Conservation (phyloP, 2,797 vertebrate genomes). For the Chanos chanos region DNA sequence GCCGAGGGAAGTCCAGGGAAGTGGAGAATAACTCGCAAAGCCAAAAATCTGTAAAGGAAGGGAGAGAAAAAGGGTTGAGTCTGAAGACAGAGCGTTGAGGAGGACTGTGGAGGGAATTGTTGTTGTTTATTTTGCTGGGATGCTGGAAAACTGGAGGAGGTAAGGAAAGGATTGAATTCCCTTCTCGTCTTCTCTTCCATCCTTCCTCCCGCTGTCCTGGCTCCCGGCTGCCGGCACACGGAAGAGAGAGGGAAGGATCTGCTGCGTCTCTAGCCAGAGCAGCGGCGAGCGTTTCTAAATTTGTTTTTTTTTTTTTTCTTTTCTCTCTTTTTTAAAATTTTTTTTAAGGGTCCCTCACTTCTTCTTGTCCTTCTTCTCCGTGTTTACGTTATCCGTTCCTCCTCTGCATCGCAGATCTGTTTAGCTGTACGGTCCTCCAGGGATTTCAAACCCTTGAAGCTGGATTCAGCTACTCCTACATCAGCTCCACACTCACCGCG, state of each 20-base stretch:
- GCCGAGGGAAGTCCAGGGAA: no score
- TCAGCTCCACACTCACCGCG: constrained; percentile 31
- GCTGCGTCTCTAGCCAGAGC: constrained; percentile 23
- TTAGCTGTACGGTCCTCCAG: constrained; percentile 39
- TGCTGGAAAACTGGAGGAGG: constrained; percentile 10
- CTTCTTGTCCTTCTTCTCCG: constrained; percentile 19
- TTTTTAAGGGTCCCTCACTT: no score
- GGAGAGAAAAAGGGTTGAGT: no score
- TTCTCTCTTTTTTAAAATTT: constrained; percentile 16
- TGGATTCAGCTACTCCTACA: constrained; percentile 50
- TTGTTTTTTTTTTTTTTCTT: background rate
- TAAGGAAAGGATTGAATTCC: background rate
- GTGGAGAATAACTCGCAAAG: no score
- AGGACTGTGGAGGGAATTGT: constrained; percentile 8
- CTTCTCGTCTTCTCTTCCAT: background rate
- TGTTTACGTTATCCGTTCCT: constrained; percentile 18
- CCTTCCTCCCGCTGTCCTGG: background rate
- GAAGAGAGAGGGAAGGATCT: constrained; percentile 40
- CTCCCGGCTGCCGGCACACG: constrained; percentile 10
- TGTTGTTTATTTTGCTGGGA: constrained; percentile 21
- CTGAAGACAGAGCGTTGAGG: no score
- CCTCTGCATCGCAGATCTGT: constrained; percentile 38
- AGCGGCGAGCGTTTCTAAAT: background rate
- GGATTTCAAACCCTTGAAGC: constrained; percentile 49
- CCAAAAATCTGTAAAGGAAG: no score